Base-by-base conservation (phyloP, 2,888 invertebrate genomes). In the Sacculina carcini region DNA sequence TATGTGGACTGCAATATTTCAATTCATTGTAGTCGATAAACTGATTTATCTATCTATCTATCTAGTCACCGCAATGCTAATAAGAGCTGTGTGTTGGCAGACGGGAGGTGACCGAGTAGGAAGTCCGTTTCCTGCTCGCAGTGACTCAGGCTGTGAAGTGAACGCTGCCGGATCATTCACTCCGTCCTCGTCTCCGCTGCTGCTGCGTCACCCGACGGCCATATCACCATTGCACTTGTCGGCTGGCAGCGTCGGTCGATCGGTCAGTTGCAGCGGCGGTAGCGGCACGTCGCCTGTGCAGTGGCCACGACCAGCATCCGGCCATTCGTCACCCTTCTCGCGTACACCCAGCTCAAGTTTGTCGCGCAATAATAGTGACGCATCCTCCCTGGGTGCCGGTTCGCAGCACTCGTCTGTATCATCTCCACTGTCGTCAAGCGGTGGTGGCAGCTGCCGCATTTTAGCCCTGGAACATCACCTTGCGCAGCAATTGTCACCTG, bases 301-400 rank as follows among this genome's bases (percentile, higher is more conserved):
- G 50, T 83, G 84, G 36, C 79, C 82, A 28, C 73, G 86, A 1
- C 86, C 85, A 65, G 73, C 77, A 54, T 57, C 58, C 5, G 59
- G 59, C 32, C 58, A 58, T 48, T 59, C 60, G 31, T 60, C 58
- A 32, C 59, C 60, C 24, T 58, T 58, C 54, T 68, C 68, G 19
- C 55, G 54, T 50, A 55, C 55, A 19, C 55, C 55, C 12, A 54
- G 56, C 34, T 54, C 57, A 24, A 54, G 55, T 6, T 68, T 86
- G 55, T 83, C 83, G 51, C 75, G 86, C 54, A 86, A 85, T 69
- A 86, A 86, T 68, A 84, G 83, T 60, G 86, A 86, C 63, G 85
- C 86, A 2, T 85, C 85, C 54, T n/a, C 80, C n/a, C 56, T 58
- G 55, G 56, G 55, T 52, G 54, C 54, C 23, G 56, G 55, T 26